Base-by-base conservation (phyloP, 2,888 invertebrate species). In the Microctonus brassicae region DNA sequence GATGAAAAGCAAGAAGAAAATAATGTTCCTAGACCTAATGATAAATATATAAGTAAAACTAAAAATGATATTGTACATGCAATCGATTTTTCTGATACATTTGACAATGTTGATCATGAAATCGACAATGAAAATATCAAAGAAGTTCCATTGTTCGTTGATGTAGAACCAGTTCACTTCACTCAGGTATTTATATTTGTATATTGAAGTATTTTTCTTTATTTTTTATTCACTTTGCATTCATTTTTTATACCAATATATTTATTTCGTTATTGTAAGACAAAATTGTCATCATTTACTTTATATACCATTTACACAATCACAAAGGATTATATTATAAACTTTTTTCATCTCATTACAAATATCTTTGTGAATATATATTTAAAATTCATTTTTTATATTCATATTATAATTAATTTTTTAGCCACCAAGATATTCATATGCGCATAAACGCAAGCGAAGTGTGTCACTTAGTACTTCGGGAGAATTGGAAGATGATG, bases 391-490 rank as follows among this genome's bases (percentile, higher is more conserved):
- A n/a, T n/a, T n/a, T n/a, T n/a, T n/a, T n/a, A n/a, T n/a, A n/a
- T n/a, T n/a, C n/a, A n/a, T n/a, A n/a, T n/a, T n/a, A n/a, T n/a
- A n/a, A 65, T 55, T 69, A 57, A 55, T 75, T 75, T 76, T 80
- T 63, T 61, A 85, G 85, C 85, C 85, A 17, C 81, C 85, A 11
- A 80, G 78, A 72, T 79, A 79, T 69, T 83, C 83, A 0, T 85
- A 85, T 47, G 6, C 17, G 7, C 47, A 47, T 69, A 81, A 84
- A 60, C 78, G 85, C 13, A 85, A 84, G 72, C 78, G 82, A 24
- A 66, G 26, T 0, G 71, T 73, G 0, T 74, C 29, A 42, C 76
- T 72, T 22, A 72, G 73, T 36, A 72, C 74, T 1, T 73, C 73
- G 0, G 52, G 34, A 11, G 67, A 72, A 34, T 63, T 76, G 11